Conservation (phyloP, 2,113 vertebrate genomes). For the Oxyruncus cristatus region DNA sequence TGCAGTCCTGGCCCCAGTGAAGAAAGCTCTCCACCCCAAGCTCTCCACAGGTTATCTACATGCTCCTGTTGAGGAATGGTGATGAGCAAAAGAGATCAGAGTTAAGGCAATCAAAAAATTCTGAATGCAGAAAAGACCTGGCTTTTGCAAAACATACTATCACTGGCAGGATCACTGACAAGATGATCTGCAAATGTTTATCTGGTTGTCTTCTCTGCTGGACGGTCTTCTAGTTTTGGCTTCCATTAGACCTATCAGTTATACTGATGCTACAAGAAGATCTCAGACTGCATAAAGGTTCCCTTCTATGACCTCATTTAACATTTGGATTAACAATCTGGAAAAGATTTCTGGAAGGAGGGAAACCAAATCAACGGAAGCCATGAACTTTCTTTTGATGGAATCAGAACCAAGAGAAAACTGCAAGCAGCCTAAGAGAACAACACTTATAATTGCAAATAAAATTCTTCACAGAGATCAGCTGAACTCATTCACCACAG, state of each 20-base stretch:
- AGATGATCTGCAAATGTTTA: not conserved
- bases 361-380: not conserved
- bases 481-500: not conserved
- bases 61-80: not conserved
- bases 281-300: not conserved
- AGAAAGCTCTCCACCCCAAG: not conserved
- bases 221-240: not conserved
- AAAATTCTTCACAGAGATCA: not conserved
- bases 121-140: not conserved
- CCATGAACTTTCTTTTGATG: not conserved
- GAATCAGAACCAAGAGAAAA: not conserved
- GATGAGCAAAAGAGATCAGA: not conserved
- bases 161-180: not conserved
- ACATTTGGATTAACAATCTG: not conserved
- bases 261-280: not conserved
- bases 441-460: not conserved
- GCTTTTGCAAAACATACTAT: not conserved
- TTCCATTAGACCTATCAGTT: not conserved
- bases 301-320: not conserved
- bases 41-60: not conserved
- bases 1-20: not conserved
- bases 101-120: not conserved
- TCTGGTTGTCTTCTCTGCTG: not conserved
- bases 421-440: not conserved
- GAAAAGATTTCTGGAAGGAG: not conserved